Base-by-base conservation (phyloP, 2,113 vertebrate species). In the Aythya baeri region DNA sequence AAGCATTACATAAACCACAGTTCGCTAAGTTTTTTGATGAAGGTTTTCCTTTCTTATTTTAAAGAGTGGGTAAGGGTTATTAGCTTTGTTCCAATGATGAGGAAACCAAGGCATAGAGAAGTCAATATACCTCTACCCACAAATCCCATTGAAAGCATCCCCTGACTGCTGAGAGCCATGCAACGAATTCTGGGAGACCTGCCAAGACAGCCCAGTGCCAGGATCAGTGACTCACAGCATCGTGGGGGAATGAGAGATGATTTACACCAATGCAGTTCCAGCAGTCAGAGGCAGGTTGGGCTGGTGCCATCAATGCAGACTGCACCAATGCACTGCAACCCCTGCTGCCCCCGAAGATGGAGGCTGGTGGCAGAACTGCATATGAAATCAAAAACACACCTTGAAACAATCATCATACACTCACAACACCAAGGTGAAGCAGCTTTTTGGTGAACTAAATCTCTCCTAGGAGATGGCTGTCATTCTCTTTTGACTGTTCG, bases 221-320 rank as follows among this genome's bases (percentile, higher is more conserved):
- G 93, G 38, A 92, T 65, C 86, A 78, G 94, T 93, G 95, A 96
- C 90, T 94, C 95, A 94, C 86, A 38, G 77, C 36, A 85, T 78
- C 32, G 5, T 43, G 83, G 46, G 68, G 82, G 59, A 81, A 79
- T 78, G 80, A 93, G 88, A 83, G 90, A 94, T 83, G 88, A 95
- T 97, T 96, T 97, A 97, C 90, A 96, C 93, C 86, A 49, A 93
- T 90, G 85, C 90, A 86, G 88, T 89, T 96, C 91, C 7, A 91
- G 88, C 88, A 90, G 8, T 62, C 74, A 2, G 76, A 43, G 91
- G 62, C 44, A 59, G 79, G 38, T 12, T 96, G 94, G 95, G 73
- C 70, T 78, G 49, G 21, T 86, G 91, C 93, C 91, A 83, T 58
- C 65, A 7, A 3, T 88, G 93, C 93, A 95, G 95, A 84, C 55